phyloP scores from a whole-genome alignment of 2,797 vertebrate species.

The Somateria mollissima region DNA sequence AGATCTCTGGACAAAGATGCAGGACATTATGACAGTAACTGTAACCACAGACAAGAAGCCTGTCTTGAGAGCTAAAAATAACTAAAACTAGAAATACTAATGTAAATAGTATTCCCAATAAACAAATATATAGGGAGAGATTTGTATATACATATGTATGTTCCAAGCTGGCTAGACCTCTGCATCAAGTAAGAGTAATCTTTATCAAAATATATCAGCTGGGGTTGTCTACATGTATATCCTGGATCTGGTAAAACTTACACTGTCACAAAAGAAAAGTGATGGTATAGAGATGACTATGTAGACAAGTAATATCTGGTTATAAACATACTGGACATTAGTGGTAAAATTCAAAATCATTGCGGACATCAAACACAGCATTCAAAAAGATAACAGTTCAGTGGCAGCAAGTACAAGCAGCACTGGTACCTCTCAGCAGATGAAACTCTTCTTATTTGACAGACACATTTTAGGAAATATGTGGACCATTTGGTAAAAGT shows the following conservation, averaged over 20 bases:
- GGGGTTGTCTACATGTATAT: background rate
- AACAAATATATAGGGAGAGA: background rate
- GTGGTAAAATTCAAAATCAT: background rate
- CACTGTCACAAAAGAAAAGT: background rate
- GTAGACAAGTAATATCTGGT: background rate
- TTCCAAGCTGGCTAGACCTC: background rate
- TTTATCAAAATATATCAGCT: background rate
- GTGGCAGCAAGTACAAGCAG: background rate
- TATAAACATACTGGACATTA: background rate
- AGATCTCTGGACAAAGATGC: background rate
- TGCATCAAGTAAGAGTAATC: background rate
- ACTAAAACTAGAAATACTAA: background rate
- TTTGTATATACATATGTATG: too few relatives aligned
- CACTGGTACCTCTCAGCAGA: background rate
- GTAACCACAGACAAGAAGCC: background rate
- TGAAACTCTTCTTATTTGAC: background rate
- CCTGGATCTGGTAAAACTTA: background rate
- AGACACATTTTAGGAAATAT: background rate
- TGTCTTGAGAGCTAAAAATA: background rate
- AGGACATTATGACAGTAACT: background rate
- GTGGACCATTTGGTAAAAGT: background rate
- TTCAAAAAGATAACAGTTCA: background rate
- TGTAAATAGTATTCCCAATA: background rate
- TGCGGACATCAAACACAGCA: background rate
- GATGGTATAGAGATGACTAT: background rate